Percentiles rank a stretch among this genome's conserved stretches.
Conservation (phyloP, 2,113 vertebrate species). For the Xiphophorus couchianus region DNA sequence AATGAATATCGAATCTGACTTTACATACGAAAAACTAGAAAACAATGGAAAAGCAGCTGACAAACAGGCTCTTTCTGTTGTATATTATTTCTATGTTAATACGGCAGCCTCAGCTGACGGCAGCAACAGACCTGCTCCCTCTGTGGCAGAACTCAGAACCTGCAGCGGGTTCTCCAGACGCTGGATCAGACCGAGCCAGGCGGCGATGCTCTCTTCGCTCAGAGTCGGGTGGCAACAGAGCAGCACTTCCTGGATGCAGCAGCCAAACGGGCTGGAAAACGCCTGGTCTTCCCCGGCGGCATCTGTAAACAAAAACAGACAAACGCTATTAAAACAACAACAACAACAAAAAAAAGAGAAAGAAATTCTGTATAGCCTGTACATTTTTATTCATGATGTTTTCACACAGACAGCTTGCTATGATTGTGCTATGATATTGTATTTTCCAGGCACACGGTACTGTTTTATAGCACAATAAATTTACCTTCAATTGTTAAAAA, state of each 20-base stretch:
- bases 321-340: background rate
- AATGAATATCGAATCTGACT: too few relatives aligned
- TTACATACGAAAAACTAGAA: too few relatives aligned
- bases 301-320: conserved; percentile 45
- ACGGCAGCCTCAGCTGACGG: background rate
- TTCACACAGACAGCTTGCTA: background rate
- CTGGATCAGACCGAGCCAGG: conserved; percentile 80
- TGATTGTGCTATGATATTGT: too few relatives aligned
- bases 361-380: background rate
- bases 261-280: conserved; percentile 79
- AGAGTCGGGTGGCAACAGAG: conserved; percentile 84
- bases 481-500: too few relatives aligned
- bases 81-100: background rate
- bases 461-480: too few relatives aligned
- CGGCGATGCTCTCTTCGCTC: conserved; percentile 84
- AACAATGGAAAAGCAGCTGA: too few relatives aligned
- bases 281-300: conserved; percentile 74
- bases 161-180: conserved; percentile 83
- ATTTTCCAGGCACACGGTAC: background rate
- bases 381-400: background rate
- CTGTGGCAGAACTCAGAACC: conserved; percentile 77
- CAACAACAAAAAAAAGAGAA: background rate
- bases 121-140: conserved; percentile 76
- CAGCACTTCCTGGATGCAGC: conserved; percentile 87
- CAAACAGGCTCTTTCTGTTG: too few relatives aligned